phyloP scores from a whole-genome alignment of 2,888 invertebrate species.

The Ophioninae sp. region DNA sequence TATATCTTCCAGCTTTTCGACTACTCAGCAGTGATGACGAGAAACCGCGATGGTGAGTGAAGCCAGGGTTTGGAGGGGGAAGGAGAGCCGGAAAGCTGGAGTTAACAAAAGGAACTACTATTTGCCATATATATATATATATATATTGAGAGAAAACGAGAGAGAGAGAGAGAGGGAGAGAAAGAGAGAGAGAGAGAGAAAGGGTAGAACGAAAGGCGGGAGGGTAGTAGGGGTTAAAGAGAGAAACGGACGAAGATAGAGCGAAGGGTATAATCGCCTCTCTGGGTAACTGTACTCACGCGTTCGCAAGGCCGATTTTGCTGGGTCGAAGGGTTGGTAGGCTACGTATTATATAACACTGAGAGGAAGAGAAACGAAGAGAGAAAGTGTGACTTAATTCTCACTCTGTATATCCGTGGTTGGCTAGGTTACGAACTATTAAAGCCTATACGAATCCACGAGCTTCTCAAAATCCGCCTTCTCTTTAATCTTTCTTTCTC shows the following conservation, averaged over 20 bases:
- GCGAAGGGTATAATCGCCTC: slow-evolving; percentile 49
- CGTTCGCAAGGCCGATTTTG: slow-evolving; percentile 37
- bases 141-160: neutral
- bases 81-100: neutral
- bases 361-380: slow-evolving; percentile 8
- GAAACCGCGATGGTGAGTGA: neutral
- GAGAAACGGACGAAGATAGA: neutral
- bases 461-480: slow-evolving; percentile 46
- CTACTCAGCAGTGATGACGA: slow-evolving; percentile 45
- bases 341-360: slow-evolving; percentile 40
- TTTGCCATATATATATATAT: neutral
- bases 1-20: slow-evolving; percentile 47
- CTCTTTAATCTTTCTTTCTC: slow-evolving; percentile 25
- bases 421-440: slow-evolving; percentile 55
- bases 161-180: neutral
- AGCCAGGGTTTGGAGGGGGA: neutral
- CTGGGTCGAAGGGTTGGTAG: slow-evolving; percentile 43
- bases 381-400: slow-evolving; percentile 16
- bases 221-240: neutral
- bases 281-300: slow-evolving; percentile 40
- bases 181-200: neutral
- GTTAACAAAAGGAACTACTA: slow-evolving; percentile 18
- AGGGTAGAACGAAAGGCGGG: neutral
- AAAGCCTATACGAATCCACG: slow-evolving; percentile 48
- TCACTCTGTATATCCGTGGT: slow-evolving; percentile 32